Percentiles rank a stretch among this genome's conserved stretches.
phyloP scores from a whole-genome alignment of 2,113 vertebrate genomes.

The Gobio gobio region DNA sequence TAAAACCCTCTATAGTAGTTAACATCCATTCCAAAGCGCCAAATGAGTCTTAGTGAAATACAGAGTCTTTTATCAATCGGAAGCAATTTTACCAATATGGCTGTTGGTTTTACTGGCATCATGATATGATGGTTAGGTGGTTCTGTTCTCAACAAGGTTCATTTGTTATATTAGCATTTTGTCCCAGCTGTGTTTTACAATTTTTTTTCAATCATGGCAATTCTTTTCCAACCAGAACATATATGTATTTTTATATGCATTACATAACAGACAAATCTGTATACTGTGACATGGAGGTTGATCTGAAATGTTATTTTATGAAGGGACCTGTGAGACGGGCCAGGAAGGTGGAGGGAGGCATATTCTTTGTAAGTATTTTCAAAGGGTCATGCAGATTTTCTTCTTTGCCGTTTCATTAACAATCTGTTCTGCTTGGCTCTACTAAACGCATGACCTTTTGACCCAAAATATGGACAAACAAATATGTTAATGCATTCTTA shows the following conservation, averaged over 20 bases:
- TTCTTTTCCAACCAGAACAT: neutral
- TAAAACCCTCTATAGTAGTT: neutral
- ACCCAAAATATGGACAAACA: conserved; percentile 27
- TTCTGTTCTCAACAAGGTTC: neutral
- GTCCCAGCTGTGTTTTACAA: neutral
- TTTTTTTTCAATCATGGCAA: neutral
- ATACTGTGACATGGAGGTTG: conserved; percentile 58
- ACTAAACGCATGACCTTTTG: conserved; percentile 48
- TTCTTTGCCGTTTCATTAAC: conserved; percentile 48
- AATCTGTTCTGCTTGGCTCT: conserved; percentile 29
- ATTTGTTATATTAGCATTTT: neutral
- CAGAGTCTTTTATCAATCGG: neutral
- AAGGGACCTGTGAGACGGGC: conserved; percentile 76
- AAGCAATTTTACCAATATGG: neutral
- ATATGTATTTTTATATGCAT: neutral
- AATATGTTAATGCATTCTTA: neutral
- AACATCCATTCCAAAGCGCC: neutral
- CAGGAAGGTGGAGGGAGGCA: conserved; percentile 82
- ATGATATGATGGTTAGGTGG: neutral
- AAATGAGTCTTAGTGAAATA: neutral
- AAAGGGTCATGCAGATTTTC: conserved; percentile 45
- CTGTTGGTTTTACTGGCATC: neutral
- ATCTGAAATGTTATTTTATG: conserved; percentile 71
- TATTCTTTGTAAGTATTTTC: conserved; percentile 81
- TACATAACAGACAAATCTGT: conserved; percentile 14